Percentiles rank a stretch among this genome's conserved stretches.
Conservation (phyloP, 2,888 invertebrate species). For the Melanchra persicariae region DNA sequence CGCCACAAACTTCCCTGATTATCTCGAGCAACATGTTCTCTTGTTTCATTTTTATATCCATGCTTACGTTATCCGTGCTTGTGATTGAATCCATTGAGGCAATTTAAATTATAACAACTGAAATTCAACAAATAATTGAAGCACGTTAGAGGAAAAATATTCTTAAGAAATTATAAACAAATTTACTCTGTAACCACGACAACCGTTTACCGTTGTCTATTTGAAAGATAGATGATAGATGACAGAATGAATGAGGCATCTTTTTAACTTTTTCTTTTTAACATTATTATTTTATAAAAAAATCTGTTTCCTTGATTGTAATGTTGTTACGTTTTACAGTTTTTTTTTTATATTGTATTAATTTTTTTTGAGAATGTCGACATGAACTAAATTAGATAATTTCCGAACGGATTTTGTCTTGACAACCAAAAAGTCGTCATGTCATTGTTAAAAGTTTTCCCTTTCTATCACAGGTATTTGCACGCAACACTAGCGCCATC, state of each 20-base stretch:
- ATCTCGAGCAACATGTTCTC: slow-evolving; percentile 83
- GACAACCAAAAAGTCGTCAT: background rate
- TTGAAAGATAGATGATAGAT: slow-evolving; percentile 14
- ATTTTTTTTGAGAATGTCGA: too few relatives aligned
- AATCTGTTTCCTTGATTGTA: background rate
- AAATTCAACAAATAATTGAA: background rate
- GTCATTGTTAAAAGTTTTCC: background rate
- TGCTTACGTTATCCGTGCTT: slow-evolving; percentile 73
- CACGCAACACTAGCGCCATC: slow-evolving; percentile 20
- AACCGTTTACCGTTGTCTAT: slow-evolving; percentile 63
- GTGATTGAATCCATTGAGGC: slow-evolving; percentile 80
- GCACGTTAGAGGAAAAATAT: background rate
- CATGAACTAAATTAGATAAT: background rate
- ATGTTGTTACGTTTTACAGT: background rate
- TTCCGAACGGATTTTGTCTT: slow-evolving; percentile 33
- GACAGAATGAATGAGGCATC: background rate
- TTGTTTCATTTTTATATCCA: slow-evolving; percentile 75
- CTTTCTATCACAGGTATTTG: background rate
- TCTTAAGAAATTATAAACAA: slow-evolving; percentile 13
- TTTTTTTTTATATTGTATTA: background rate
- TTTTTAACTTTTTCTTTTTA: background rate
- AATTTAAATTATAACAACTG: background rate
- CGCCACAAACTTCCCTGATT: slow-evolving; percentile 82
- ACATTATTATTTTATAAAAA: background rate
- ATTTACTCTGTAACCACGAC: slow-evolving; percentile 61